A percentile compares a stretch with the other conserved stretches of the same genome.
Conservation (phyloP, 2,797 vertebrate genomes). For the Manis crassicaudata region DNA sequence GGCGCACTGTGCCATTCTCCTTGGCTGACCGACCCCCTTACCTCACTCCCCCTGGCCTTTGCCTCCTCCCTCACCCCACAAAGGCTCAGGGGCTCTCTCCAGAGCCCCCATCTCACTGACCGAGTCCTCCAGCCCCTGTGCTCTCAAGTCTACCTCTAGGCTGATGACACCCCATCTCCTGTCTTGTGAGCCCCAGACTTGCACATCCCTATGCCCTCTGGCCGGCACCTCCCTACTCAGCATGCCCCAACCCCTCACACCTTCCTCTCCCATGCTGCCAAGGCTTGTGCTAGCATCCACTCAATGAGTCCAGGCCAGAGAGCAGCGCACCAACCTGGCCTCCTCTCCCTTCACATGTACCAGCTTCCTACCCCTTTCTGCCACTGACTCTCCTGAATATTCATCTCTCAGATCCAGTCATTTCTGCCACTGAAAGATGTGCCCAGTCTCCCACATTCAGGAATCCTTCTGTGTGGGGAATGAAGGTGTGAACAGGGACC, state of each 20-base stretch:
- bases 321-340: rapidly evolving
- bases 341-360: neutral
- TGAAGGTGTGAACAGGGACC: neutral
- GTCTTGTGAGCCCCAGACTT: neutral
- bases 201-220: neutral
- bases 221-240: neutral
- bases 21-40: neutral
- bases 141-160: neutral
- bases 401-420: neutral
- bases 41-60: neutral
- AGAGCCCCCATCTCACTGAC: neutral
- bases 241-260: neutral
- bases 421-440: neutral
- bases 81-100: neutral
- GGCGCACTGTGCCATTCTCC: neutral
- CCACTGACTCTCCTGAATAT: rapidly evolving
- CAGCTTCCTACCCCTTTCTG: neutral
- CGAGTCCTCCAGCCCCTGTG: neutral
- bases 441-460: neutral
- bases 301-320: neutral
- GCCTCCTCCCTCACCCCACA: neutral
- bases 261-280: neutral
- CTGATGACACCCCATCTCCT: neutral
- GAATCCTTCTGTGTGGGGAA: neutral
- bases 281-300: rapidly evolving